Conservation (phyloP, 2,888 invertebrate species). For the Actias luna region DNA sequence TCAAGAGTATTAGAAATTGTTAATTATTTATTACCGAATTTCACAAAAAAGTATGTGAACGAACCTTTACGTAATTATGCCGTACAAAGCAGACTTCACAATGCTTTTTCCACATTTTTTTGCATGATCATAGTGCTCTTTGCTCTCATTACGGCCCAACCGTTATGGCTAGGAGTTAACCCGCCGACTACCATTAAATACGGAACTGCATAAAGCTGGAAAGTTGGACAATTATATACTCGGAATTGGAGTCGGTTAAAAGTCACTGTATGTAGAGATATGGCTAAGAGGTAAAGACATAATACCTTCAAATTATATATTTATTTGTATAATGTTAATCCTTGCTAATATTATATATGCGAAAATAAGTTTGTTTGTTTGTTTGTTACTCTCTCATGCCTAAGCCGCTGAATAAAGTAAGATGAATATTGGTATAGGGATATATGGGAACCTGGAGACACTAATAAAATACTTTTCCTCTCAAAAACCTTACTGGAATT, state of each 20-base stretch:
- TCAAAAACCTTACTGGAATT: too few relatives aligned
- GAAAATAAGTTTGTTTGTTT: too few relatives aligned
- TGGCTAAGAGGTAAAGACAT: not conserved
- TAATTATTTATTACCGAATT: not conserved
- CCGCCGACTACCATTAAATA: conserved; percentile 55
- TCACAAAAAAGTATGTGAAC: conserved; percentile 7
- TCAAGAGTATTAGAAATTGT: too few relatives aligned
- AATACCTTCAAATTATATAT: not conserved
- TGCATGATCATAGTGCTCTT: conserved; percentile 20
- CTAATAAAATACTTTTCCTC: too few relatives aligned
- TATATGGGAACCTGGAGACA: too few relatives aligned
- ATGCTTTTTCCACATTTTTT: conserved; percentile 21
- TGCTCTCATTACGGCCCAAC: conserved; percentile 27
- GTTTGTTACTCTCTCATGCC: too few relatives aligned
- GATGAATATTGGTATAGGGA: too few relatives aligned
- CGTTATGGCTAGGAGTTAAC: conserved; percentile 42
- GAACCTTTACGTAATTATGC: conserved; percentile 6
- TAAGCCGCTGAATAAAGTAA: too few relatives aligned
- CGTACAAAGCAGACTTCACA: conserved; percentile 9
- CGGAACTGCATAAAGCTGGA: conserved; percentile 60
- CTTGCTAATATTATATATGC: too few relatives aligned
- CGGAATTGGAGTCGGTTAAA: conserved; percentile 47
- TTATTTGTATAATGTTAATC: not conserved
- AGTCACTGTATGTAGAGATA: conserved; percentile 36
- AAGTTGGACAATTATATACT: conserved; percentile 70